Percentiles rank a stretch among this genome's conserved stretches.
These are phyloP conservation scores for Nasonia vitripennis DNA, from an alignment of 1,140 invertebrate genomes.

Conservation along the genomic window DNA sequence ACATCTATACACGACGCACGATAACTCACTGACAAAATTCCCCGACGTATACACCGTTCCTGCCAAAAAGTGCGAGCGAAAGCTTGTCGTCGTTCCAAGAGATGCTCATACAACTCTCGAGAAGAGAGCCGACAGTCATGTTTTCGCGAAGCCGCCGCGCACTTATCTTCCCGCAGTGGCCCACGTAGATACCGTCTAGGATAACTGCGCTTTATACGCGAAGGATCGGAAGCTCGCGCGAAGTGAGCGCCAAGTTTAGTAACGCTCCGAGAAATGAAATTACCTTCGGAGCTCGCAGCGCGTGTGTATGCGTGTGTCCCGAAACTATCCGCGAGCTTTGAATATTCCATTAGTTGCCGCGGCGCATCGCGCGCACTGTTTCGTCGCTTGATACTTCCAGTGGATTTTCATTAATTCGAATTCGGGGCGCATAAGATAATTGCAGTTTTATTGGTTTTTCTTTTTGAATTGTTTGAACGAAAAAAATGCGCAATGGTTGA, in stretches of 20 bases:
- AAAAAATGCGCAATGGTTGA: background rate
- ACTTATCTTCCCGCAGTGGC: background rate
- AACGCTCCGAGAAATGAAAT: slow-evolving; percentile 53
- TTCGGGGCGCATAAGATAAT: background rate
- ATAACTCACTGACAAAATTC: too few species aligned
- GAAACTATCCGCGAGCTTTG: background rate
- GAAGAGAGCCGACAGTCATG: background rate
- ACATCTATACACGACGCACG: too few species aligned
- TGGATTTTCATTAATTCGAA: slow-evolving; percentile 35
- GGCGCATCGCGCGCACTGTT: background rate
- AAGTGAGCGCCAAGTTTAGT: slow-evolving; percentile 66
- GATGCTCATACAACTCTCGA: background rate
- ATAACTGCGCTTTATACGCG: background rate
- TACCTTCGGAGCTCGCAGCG: background rate
- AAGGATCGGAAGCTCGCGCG: slow-evolving; percentile 57
- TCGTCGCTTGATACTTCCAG: background rate
- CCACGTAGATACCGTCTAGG: background rate
- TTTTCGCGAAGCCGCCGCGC: background rate
- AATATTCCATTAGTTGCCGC: slow-evolving; percentile 39
- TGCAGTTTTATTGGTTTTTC: background rate
- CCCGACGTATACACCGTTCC: too few species aligned
- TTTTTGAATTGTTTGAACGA: background rate
- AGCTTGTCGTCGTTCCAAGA: background rate
- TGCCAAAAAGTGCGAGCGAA: too few species aligned
- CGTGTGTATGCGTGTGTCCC: background rate